phyloP scores from a whole-genome alignment of 1,140 invertebrate genomes.

The Monochamus saltuarius region DNA sequence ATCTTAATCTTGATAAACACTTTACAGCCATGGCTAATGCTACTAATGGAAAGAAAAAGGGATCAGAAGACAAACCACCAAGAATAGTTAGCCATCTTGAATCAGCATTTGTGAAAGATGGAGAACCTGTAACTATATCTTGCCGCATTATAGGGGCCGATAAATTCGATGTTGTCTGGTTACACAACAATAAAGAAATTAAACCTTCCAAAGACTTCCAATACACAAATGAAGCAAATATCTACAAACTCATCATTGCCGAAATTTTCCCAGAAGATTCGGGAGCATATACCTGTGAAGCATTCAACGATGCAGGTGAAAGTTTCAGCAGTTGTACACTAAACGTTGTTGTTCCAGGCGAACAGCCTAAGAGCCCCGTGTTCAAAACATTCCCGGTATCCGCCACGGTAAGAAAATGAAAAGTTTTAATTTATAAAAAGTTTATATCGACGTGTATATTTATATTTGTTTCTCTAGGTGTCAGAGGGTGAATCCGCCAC shows the following conservation, averaged over 20 bases:
- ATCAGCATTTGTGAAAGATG: slow-evolving; percentile 81
- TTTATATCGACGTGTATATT: background rate
- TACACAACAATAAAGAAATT: slow-evolving; percentile 96
- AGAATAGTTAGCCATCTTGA: slow-evolving; percentile 81
- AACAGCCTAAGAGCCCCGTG: slow-evolving; percentile 77
- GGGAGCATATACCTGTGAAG: slow-evolving; percentile 94
- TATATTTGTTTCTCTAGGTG: slow-evolving; percentile 46
- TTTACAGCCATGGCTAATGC: slow-evolving; percentile 65
- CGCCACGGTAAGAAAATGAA: slow-evolving; percentile 58
- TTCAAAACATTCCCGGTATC: slow-evolving; percentile 90
- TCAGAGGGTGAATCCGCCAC: slow-evolving; percentile 76
- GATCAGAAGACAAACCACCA: slow-evolving; percentile 69
- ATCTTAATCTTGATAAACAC: slow-evolving; percentile 17
- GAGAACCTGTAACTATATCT: slow-evolving; percentile 79
- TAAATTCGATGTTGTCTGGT: slow-evolving; percentile 91
- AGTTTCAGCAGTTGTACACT: slow-evolving; percentile 89
- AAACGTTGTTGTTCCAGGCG: slow-evolving; percentile 82
- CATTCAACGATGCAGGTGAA: slow-evolving; percentile 92
- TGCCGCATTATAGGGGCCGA: slow-evolving; percentile 85
- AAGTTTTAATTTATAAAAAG: background rate
- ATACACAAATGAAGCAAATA: slow-evolving; percentile 86
- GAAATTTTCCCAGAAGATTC: slow-evolving; percentile 94
- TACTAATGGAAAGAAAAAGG: slow-evolving; percentile 54
- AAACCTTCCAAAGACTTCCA: slow-evolving; percentile 96
- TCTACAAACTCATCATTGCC: slow-evolving; percentile 85